phyloP scores from a whole-genome alignment of 2,797 vertebrate species.

The Dallia pectoralis region DNA sequence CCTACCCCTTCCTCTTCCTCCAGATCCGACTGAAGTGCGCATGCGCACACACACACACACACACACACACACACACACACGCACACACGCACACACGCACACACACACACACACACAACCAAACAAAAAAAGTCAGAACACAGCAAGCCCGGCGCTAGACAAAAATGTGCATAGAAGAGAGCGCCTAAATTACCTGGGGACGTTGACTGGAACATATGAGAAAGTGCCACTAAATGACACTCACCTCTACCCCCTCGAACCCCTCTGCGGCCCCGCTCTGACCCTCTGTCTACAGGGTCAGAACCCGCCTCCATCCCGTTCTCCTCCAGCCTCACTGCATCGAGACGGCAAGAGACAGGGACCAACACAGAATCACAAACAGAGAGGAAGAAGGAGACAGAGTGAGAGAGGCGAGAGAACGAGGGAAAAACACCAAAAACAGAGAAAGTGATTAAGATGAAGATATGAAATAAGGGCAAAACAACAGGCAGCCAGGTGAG shows the following conservation, averaged over 20 bases:
- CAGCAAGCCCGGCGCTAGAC: not conserved
- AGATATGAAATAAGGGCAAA: not conserved
- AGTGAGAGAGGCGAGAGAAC: not conserved
- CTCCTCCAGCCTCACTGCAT: slow-evolving; percentile 83
- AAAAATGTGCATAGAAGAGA: not conserved
- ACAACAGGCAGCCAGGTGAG: not conserved
- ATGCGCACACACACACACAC: slow-evolving; percentile 10
- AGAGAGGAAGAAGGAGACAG: not conserved
- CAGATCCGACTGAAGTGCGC: slow-evolving; percentile 76
- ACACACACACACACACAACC: slow-evolving; percentile 15
- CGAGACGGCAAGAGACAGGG: not conserved
- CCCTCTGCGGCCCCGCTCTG: slow-evolving; percentile 71
- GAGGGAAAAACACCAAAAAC: not conserved
- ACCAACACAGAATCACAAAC: not conserved
- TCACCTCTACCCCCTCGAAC: slow-evolving; percentile 75
- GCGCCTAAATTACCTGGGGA: not conserved
- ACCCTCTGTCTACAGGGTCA: slow-evolving; percentile 75
- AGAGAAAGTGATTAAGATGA: not conserved
- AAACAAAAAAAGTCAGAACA: slow-evolving; percentile 2
- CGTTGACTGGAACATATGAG: not conserved
- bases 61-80: slow-evolving; percentile 21
- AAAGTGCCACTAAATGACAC: slow-evolving; percentile 17
- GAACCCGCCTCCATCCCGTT: slow-evolving; percentile 86
- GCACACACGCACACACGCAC: slow-evolving; percentile 10
- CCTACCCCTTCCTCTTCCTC: slow-evolving; percentile 86